Evolutionary conservation across 1,140 invertebrate species (phyloP), one percentile per base, ranked within the genome.

Genomic region (Diplogasteroides magnus): DNA sequence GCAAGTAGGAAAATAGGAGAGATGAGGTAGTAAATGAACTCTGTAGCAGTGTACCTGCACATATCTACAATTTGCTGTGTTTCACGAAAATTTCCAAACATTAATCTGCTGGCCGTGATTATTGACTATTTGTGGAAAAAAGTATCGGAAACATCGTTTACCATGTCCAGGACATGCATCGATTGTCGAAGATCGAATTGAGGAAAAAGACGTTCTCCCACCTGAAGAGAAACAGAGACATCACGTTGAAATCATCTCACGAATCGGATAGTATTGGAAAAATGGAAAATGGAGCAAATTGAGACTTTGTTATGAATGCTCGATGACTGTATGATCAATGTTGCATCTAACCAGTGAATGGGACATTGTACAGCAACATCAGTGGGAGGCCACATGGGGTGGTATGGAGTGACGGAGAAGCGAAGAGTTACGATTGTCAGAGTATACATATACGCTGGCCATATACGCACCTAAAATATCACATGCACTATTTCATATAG

Each of bases 381-480:
- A 31, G 80, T 82, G 58, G 81, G 80, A 1, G 80, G 80, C 80
- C 80, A 82, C 80, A 82, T 82, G 55, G 80, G 77, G 66, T 78
- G 78, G 71, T 74, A 78, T 60, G 80, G 74, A 3, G 77, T 81
- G 1, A 82, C 71, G 28, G 78, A 80, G 61, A 82, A 68, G 15
- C 80, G 68, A 2, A 77, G 71, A 23, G 80, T 82, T 6, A 82
- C 77, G 32, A 79, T 74, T 0, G 83, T 27, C 2, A 82, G 55
- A 15, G 81, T 82, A 69, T 83, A 82, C 26, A 83, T 64, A 63
- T 82, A 82, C 14, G 80, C 80, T 23, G 80, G 80, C 76, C 80
- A 82, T 1, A 82, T 69, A 27, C 80, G 73, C 60, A 82, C 37
- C 37, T 48, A 19, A 48, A 48, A n/a, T n/a, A n/a, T n/a, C n/a